Evolutionary conservation across 2,797 vertebrate genomes (phyloP), one percentile per base, ranked within the genome.

Genomic region (Enteromius unitaeniatus): DNA sequence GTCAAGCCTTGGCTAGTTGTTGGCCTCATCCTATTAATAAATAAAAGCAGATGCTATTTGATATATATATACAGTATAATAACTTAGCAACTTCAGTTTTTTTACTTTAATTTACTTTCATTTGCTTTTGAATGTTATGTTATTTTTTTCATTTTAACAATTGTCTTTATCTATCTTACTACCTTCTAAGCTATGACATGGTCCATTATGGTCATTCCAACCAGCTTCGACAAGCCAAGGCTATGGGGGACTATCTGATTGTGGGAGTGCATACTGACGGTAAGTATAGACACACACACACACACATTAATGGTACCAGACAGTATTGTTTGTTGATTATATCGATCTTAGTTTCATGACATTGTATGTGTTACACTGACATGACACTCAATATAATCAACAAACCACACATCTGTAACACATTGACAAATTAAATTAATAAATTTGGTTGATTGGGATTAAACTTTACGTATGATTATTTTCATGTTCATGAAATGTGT

Each of bases 141-240:
- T 60, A 13, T 26, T 62, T 60, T 72, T 28, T 11, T 26, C 26
- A 26, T 31, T 60, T 49, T 51, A 51, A 58, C 34, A 82, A 76
- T 6, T 83, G 42, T 80, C 8, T 53, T 58, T 26, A n/a, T 85
- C 68, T 26, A 5, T 13, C 53, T 76, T 62, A 23, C 14, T 14
- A 3, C 45, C 40, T 47, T 47, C 9, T 64, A 90, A 99, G 97
- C 93, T 99, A 99, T 47, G 97, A 99, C 93, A 99, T 99, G 97
- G 97, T 99, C 37, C 97, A 99, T 90, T 99, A 98, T 7, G 97
- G 97, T 17, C 97, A 98, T 91, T 98, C 97, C 9, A 99, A 98
- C 93, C 97, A 99, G 92, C 96, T 98, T 79, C 96, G 97, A 83
- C 97, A 99, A 92, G 97, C 97, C 0, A 96, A 97, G 89, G 96